phyloP scores from a whole-genome alignment of 2,888 invertebrate genomes.

The Trilocha varians region DNA sequence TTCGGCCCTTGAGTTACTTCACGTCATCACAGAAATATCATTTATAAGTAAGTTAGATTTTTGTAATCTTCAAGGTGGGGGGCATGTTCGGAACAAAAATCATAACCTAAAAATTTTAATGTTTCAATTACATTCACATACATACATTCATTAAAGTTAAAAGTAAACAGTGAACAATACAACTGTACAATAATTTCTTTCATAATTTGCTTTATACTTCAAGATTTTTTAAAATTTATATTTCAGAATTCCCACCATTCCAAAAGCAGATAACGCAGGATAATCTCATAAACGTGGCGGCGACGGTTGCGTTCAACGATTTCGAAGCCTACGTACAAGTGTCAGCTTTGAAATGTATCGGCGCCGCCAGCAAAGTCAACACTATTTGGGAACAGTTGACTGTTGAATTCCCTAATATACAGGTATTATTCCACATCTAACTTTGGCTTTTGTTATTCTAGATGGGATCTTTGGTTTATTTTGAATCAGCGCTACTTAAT shows the following conservation, averaged over 20 bases:
- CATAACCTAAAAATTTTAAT: too few species aligned
- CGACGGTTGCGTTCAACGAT: constrained; percentile 78
- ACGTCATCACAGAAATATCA: constrained; percentile 79
- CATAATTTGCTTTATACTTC: too few species aligned
- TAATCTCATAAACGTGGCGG: constrained; percentile 76
- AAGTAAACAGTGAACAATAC: too few species aligned
- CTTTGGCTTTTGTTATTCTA: too few species aligned
- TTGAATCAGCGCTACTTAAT: not conserved
- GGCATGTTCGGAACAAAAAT: too few species aligned
- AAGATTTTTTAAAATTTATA: not conserved
- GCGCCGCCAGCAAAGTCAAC: constrained; percentile 77
- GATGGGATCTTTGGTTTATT: too few species aligned
- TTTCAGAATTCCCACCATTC: constrained; percentile 83
- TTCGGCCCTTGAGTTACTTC: constrained; percentile 81
- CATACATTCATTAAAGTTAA: too few species aligned
- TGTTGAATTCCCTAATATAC: constrained; percentile 68
- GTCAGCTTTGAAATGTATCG: constrained; percentile 81
- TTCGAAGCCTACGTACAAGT: constrained; percentile 83
- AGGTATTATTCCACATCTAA: too few species aligned
- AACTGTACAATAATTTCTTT: too few species aligned
- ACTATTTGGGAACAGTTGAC: constrained; percentile 78
- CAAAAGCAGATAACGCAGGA: constrained; percentile 79
- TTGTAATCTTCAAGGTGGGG: not conserved
- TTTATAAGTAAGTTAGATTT: constrained; percentile 75
- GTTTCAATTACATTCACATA: too few species aligned